These are phyloP conservation scores for Nautilus pompilius DNA, from an alignment of 1,140 invertebrate species.

Conservation along the genomic window DNA sequence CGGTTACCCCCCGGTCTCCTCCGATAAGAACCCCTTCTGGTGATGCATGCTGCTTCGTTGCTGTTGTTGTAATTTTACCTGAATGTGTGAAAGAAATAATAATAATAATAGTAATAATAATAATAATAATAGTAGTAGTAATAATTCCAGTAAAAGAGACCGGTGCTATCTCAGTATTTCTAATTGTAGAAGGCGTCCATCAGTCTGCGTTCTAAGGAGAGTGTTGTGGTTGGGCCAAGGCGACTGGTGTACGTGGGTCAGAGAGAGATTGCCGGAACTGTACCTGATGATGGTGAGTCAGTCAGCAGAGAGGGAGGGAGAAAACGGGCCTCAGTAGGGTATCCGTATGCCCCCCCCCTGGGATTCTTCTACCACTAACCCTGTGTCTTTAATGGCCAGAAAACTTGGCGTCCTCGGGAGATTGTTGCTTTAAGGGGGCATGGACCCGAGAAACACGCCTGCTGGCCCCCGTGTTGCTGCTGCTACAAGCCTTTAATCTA, in stretches of 20 bases:
- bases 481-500: background rate
- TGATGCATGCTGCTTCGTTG: background rate
- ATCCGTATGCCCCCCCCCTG: no score
- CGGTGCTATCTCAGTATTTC: background rate
- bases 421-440: no score
- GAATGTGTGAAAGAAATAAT: background rate
- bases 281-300: slow-evolving; percentile 83
- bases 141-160: background rate
- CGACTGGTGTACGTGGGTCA: slow-evolving; percentile 86
- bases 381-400: no score
- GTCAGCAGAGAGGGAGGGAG: background rate
- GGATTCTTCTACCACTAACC: no score
- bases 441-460: no score
- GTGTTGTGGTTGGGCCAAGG: slow-evolving; percentile 65
- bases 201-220: slow-evolving; percentile 6
- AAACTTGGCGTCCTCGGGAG: no score
- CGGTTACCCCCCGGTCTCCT: background rate
- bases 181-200: background rate
- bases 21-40: background rate
- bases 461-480: no score
- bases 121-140: background rate
- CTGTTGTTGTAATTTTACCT: background rate
- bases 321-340: no score
- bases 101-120: background rate
- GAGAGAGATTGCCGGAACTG: slow-evolving; percentile 83